A percentile compares a stretch with the other conserved stretches of the same genome.
phyloP scores from a whole-genome alignment of 2,797 vertebrate genomes.

The Graptemys geographica region DNA sequence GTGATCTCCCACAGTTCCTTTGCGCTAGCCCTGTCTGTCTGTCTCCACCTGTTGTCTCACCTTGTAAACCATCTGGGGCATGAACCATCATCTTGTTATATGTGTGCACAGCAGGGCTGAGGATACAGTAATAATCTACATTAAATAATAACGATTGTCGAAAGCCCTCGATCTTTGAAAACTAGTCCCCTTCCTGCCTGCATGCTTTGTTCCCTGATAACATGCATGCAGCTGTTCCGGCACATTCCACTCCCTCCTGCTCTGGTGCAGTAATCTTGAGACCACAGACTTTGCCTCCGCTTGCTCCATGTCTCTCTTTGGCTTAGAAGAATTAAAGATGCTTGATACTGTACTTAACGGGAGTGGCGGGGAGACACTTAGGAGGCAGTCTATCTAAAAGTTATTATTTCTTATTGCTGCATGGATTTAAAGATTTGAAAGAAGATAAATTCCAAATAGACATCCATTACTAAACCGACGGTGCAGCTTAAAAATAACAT shows the following conservation, averaged over 20 bases:
- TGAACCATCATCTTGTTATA: background rate
- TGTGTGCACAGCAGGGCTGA: background rate
- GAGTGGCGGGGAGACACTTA: conserved; percentile 18
- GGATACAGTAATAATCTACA: background rate
- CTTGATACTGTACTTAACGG: background rate
- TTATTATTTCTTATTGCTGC: conserved; percentile 73
- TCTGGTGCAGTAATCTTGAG: background rate
- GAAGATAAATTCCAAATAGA: conserved; percentile 81
- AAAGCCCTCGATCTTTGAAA: background rate
- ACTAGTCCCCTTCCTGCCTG: accelerated
- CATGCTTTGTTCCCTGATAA: accelerated
- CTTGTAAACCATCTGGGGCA: background rate
- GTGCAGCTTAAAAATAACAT: conserved; percentile 82
- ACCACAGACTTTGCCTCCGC: accelerated
- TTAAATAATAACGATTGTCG: background rate
- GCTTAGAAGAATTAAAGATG: background rate
- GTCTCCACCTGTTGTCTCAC: background rate
- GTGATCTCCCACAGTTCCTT: background rate
- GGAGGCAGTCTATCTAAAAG: conserved; percentile 47
- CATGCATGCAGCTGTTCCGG: accelerated
- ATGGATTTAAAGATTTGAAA: conserved; percentile 69
- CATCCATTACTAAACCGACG: conserved; percentile 55
- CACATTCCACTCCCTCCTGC: background rate
- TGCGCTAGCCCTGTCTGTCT: background rate
- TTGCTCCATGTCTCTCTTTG: accelerated